Evolutionary conservation across 2,888 invertebrate genomes (phyloP), one percentile per base, ranked within the genome.

Genomic region (Xestia xanthographa): DNA sequence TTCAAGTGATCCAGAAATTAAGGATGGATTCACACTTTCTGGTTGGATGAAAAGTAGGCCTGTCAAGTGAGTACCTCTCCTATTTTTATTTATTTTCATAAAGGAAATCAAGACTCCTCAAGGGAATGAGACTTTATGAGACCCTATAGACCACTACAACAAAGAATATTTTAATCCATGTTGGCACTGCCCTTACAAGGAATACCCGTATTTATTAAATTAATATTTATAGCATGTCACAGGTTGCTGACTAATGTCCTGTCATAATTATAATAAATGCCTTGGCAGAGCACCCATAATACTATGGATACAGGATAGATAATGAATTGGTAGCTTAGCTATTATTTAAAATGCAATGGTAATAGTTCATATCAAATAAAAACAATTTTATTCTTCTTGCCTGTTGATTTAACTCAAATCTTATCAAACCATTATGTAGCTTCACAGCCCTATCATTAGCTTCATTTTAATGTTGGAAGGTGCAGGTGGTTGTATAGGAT

Each of bases 31-130:
- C 84, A 97, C 97, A 67, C 93, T 98, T 81, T 98, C 98, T 4
- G 97, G 97, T 90, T 98, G 98, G 98, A 98, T 98, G 97, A 98
- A 97, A 93, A 97, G 96, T 72, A 98, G 97, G 94, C 97, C 97
- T 85, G 95, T 93, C 75, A 97, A 97, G 96, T 96, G 84, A 94
- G 94, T 92, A 63, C 26, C 2, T 50, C 20, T 20, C n/a, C 22
- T 41, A 8, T 66, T 75, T 56, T 38, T 20, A 17, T 41, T 41
- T 63, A 2, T 41, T 14, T n/a, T 11, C 38, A 26, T 48, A 67
- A 5, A 14, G 20, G 14, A 41, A 8, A 63, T 38, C 20, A 22
- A n/a, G 1, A 34, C 20, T 53, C 11, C 5, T 34, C 41, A n/a
- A 38, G 26, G 5, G 26, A 62, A 34, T 26, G 9, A 43, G 5